phyloP scores from a whole-genome alignment of 92 coral and sea anemone species.

The Ricordea florida region DNA sequence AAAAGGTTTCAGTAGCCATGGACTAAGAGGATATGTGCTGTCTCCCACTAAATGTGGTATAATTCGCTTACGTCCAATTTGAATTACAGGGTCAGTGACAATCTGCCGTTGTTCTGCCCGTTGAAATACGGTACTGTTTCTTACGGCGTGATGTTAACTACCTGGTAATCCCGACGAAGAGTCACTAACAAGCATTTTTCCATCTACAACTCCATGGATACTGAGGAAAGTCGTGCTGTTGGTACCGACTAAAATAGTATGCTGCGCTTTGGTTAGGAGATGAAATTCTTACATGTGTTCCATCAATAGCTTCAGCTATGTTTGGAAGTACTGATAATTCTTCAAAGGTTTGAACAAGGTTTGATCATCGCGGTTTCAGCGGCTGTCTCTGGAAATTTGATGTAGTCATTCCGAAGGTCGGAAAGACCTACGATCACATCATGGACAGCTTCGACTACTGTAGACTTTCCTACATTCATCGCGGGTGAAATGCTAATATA shows the following conservation, averaged over 20 bases:
- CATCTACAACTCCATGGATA: background rate
- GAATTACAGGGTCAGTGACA: background rate
- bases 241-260: background rate
- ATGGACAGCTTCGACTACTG: background rate
- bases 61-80: too few relatives aligned
- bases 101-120: background rate
- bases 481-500: background rate
- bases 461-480: background rate
- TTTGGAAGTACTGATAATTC: background rate
- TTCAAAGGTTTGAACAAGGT: background rate
- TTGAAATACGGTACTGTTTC: background rate
- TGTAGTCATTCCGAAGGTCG: background rate
- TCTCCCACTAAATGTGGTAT: conserved; percentile 4
- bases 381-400: background rate
- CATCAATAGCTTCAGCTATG: background rate
- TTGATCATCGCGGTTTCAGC: background rate
- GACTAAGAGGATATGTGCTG: background rate
- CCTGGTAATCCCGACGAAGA: conserved; percentile 8
- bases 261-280: background rate
- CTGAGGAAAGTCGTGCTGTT: background rate
- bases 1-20: conserved; percentile 6
- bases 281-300: background rate
- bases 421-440: background rate
- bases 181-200: background rate
- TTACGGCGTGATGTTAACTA: background rate